Conservation (phyloP, 2,888 invertebrate genomes). For the Melanchra persicariae region DNA sequence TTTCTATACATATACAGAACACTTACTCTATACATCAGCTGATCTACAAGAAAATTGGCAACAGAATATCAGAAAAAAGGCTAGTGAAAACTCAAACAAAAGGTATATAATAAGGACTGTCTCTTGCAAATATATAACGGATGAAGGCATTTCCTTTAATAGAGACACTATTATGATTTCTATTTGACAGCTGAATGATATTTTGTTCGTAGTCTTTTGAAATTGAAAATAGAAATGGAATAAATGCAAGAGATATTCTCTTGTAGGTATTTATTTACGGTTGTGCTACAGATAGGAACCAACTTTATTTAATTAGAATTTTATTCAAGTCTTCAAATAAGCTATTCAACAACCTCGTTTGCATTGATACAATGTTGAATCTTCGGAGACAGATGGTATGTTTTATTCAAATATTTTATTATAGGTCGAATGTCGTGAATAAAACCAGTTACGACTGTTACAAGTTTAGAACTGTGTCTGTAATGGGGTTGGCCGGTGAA, state of each 20-base stretch:
- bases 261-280: no score
- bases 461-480: slow-evolving; percentile 17
- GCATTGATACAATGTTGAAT: slow-evolving; percentile 11
- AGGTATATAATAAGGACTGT: not conserved
- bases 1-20: not conserved
- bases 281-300: not conserved
- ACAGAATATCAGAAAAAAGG: not conserved
- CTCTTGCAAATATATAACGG: not conserved
- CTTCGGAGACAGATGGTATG: not conserved
- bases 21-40: not conserved
- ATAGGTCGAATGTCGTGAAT: slow-evolving; percentile 26
- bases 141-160: not conserved
- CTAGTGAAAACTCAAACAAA: not conserved
- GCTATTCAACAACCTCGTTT: slow-evolving; percentile 12
- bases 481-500: no score
- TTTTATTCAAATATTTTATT: slow-evolving; percentile 14
- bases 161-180: no score
- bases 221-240: not conserved
- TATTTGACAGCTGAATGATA: not conserved
- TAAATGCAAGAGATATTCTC: not conserved
- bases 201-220: not conserved
- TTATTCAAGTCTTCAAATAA: not conserved
- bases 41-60: not conserved
- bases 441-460: slow-evolving; percentile 30
- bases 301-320: not conserved